phyloP scores from a whole-genome alignment of 1,140 invertebrate genomes.

The Adelges cooleyi region DNA sequence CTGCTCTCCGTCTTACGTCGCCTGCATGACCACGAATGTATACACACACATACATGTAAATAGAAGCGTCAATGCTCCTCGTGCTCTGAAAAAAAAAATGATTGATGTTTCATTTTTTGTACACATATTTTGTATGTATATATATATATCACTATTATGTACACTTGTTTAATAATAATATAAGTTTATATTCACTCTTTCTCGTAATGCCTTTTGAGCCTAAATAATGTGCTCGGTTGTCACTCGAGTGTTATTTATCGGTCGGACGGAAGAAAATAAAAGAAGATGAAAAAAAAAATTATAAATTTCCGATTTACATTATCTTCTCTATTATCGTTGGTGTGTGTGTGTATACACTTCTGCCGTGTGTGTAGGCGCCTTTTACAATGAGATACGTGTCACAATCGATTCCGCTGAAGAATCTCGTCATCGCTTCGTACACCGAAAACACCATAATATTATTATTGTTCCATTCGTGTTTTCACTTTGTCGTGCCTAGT shows the following conservation, averaged over 20 bases:
- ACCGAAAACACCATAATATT: too few species aligned
- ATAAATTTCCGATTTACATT: not conserved
- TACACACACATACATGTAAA: too few species aligned
- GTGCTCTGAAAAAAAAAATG: not conserved
- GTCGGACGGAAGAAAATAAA: not conserved
- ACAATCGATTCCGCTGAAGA: not conserved
- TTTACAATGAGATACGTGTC: not conserved
- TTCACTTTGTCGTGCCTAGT: too few species aligned
- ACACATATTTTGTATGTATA: too few species aligned
- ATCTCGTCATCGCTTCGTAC: too few species aligned
- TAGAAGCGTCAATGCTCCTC: too few species aligned
- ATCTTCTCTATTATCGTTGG: not conserved
- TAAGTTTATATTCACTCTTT: not conserved
- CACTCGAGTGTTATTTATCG: slow-evolving; percentile 1
- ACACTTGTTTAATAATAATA: too few species aligned
- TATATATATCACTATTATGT: too few species aligned
- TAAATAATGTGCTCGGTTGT: slow-evolving; percentile 10
- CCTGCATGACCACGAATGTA: too few species aligned
- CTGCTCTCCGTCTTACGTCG: too few species aligned
- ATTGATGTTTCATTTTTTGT: slow-evolving; percentile 7
- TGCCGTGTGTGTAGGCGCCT: not conserved
- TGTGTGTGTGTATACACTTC: not conserved
- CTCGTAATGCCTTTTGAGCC: not conserved
- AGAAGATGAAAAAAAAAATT: not conserved
- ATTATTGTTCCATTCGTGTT: too few species aligned